phyloP scores from a whole-genome alignment of 2,888 invertebrate genomes.

The Leucania comma region DNA sequence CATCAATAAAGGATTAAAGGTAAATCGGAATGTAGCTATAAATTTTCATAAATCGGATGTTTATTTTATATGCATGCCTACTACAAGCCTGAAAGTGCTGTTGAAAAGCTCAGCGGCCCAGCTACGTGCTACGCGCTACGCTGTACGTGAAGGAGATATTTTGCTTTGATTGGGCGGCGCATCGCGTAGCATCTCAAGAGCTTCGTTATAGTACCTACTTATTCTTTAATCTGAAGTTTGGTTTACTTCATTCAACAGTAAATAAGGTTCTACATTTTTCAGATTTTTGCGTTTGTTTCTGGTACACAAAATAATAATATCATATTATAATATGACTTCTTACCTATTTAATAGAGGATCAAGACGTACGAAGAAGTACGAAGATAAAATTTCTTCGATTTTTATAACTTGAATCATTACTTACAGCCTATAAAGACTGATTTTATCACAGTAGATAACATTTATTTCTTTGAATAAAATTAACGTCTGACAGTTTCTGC shows the following conservation, averaged over 20 bases:
- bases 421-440: too few species aligned
- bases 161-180: slow-evolving; percentile 18
- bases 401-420: too few species aligned
- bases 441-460: too few species aligned
- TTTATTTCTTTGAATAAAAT: too few species aligned
- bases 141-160: slow-evolving; percentile 18
- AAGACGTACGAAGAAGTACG: too few species aligned
- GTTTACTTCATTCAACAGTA: not conserved
- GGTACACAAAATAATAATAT: too few species aligned
- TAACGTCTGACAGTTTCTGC: too few species aligned
- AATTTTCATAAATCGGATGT: slow-evolving; percentile 34
- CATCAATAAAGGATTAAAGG: slow-evolving; percentile 64
- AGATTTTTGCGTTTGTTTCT: too few species aligned
- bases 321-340: too few species aligned
- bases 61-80: slow-evolving; percentile 14
- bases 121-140: slow-evolving; percentile 49
- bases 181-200: slow-evolving; percentile 59
- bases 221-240: not conserved
- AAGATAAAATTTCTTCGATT: too few species aligned
- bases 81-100: slow-evolving; percentile 10
- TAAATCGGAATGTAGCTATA: slow-evolving; percentile 45
- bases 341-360: too few species aligned
- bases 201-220: slow-evolving; percentile 16
- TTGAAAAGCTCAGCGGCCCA: slow-evolving; percentile 25
- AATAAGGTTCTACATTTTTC: not conserved